Evolutionary conservation across 2,797 vertebrate species (phyloP), one percentile per base, ranked within the genome.

Genomic region (Hypotaenidia okinawae): DNA sequence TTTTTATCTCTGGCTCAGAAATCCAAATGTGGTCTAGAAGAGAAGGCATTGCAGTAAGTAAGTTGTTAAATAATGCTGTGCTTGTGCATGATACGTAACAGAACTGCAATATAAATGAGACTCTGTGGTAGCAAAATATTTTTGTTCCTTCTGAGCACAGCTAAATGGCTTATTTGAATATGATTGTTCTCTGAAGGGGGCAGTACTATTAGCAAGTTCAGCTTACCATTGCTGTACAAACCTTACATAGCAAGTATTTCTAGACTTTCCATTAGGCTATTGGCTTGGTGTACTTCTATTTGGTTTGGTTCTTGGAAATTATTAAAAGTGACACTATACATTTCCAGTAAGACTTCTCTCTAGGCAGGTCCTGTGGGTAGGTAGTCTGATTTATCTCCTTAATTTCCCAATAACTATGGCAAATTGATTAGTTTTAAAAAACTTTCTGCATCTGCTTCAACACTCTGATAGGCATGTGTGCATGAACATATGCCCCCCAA

Each of bases 381-480:
- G 11, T 57, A 52, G 22, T 16, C 6, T 10, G 49, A 70, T 35
- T 12, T 12, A 43, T 2, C 13, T 80, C 73, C 83, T 11, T 43
- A 23, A 24, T 72, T 61, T 25, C 21, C 7, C 25, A 45, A 19
- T 37, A 35, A 16, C 30, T 49, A 3, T 43, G 18, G 32, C 27
- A 37, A 47, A 11, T 10, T n/a, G n/a, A 19, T 76, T 41, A 25
- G 13, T 15, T 47, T 84, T 70, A 47, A 18, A 32, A 49, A 76
- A 25, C 5, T 15, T 66, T 45, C 24, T 76, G 28, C 2, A 5
- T 37, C 32, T 83, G 3, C 41, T 73, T 17, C 19, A 43, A 3
- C 1, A 3, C 18, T 5, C 7, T 28, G 70, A 27, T 83, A 16
- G 28, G 61, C 15, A 28, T 0, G 1, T 3, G 11, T 41, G 27